These are phyloP conservation scores for Athalia cordata DNA, from an alignment of 2,888 invertebrate species.

Conservation along the genomic window DNA sequence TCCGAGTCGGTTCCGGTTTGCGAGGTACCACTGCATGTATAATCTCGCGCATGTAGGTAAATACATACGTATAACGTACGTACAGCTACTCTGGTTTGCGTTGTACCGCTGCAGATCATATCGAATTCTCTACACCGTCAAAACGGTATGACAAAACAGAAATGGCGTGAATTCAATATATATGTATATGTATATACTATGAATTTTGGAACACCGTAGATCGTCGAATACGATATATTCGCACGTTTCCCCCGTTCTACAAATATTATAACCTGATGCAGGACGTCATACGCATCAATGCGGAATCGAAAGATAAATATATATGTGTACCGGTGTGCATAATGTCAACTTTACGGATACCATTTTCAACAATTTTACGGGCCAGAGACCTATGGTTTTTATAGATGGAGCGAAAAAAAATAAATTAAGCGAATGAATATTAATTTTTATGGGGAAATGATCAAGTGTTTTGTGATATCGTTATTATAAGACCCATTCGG, in stretches of 20 bases:
- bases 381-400: background rate
- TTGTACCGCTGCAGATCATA: constrained; percentile 15
- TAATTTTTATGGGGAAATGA: too few relatives aligned
- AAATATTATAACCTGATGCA: too few relatives aligned
- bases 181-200: background rate
- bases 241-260: background rate
- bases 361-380: constrained; percentile 1
- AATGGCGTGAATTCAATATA: constrained; percentile 73
- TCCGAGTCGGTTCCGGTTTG: constrained; percentile 53
- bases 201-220: background rate
- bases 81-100: background rate
- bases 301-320: background rate
- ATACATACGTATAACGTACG: too few relatives aligned
- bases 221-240: background rate
- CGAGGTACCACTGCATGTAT: background rate
- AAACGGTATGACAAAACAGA: constrained; percentile 63
- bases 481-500: background rate
- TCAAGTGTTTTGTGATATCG: too few relatives aligned
- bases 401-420: too few relatives aligned
- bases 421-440: too few relatives aligned
- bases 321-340: background rate
- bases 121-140: background rate
- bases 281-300: too few relatives aligned
- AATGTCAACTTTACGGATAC: background rate
- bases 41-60: too few relatives aligned